A percentile compares a stretch with the other conserved stretches of the same genome.
phyloP scores from a whole-genome alignment of 2,113 vertebrate species.

The Nipponia nippon region DNA sequence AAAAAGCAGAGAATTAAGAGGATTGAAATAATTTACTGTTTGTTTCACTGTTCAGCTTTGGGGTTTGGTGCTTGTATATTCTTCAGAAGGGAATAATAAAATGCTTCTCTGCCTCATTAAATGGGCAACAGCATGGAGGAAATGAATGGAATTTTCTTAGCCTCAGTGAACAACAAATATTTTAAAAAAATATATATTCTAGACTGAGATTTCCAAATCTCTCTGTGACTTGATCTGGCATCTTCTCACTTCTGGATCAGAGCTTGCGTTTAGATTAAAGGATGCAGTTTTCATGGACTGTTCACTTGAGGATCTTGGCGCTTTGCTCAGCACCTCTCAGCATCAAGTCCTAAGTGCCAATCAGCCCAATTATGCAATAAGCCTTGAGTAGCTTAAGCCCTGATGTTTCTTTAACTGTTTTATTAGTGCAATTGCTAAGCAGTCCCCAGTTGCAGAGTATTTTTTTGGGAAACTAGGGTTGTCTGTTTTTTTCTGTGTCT shows the following conservation, averaged over 20 bases:
- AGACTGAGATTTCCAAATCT: background rate
- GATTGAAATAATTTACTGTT: conserved; percentile 19
- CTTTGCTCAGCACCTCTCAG: background rate
- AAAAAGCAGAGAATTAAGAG: background rate
- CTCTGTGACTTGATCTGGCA: background rate
- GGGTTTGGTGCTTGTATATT: background rate
- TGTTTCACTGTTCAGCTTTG: background rate
- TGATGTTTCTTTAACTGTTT: background rate
- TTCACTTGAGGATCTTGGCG: background rate
- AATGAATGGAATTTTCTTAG: conserved; percentile 18
- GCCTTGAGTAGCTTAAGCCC: background rate
- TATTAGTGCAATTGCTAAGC: background rate
- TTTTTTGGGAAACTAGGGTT: background rate
- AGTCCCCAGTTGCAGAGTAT: background rate
- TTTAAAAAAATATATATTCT: background rate
- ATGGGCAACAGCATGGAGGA: background rate
- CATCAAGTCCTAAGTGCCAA: background rate
- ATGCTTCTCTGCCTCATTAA: conserved; percentile 31
- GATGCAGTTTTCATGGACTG: background rate
- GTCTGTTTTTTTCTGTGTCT: background rate
- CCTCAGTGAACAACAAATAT: background rate
- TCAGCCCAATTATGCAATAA: background rate
- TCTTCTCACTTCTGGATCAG: background rate
- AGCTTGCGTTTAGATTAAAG: background rate
- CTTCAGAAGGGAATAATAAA: conserved; percentile 29